Conservation (phyloP, 1,140 invertebrate species). For the Bombus polaris region DNA sequence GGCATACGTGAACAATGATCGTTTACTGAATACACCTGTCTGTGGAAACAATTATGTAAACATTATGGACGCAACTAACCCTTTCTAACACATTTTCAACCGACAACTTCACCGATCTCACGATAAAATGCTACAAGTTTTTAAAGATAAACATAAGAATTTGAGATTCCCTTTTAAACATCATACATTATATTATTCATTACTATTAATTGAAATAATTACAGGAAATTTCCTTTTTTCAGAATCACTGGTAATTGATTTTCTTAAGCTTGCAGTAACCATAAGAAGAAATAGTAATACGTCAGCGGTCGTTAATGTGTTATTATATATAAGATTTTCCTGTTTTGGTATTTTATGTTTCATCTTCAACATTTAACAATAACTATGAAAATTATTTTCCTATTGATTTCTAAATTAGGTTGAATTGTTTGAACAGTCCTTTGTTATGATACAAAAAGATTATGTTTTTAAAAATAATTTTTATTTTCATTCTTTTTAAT, state of each 20-base stretch:
- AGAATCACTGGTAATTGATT: neutral
- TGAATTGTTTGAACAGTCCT: neutral
- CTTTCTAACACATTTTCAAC: neutral
- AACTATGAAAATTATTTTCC: neutral
- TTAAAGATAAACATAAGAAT: neutral
- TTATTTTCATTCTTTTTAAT: neutral
- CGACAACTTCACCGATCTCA: neutral
- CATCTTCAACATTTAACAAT: neutral
- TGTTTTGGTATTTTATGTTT: neutral
- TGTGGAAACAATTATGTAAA: constrained; percentile 31
- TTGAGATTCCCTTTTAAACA: neutral
- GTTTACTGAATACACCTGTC: constrained; percentile 15
- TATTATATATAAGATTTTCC: neutral
- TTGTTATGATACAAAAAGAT: neutral
- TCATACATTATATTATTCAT: neutral
- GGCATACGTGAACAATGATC: neutral
- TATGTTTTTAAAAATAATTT: neutral
- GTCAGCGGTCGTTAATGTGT: neutral
- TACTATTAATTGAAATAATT: neutral
- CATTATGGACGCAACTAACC: neutral
- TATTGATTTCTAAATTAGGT: neutral
- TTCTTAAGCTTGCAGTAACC: neutral
- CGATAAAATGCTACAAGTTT: neutral
- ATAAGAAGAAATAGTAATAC: neutral
- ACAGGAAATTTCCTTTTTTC: neutral